These are phyloP conservation scores for Drosophila maculinotata DNA, from an alignment of 2,888 invertebrate genomes.

Conservation along the genomic window DNA sequence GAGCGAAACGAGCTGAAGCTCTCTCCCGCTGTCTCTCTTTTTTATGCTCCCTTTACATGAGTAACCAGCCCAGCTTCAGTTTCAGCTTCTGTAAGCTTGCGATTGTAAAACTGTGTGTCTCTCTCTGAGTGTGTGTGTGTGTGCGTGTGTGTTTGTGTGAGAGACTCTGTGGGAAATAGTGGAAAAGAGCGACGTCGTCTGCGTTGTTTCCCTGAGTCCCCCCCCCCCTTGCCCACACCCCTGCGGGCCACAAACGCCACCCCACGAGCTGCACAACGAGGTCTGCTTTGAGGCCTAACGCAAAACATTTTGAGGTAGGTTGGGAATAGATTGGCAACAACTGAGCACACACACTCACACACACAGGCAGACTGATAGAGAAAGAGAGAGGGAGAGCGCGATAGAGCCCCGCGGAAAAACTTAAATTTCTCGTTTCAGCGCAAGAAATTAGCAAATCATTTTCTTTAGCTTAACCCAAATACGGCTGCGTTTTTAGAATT, in stretches of 20 bases:
- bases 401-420: constrained; percentile 66
- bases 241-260: neutral
- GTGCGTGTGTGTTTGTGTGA: constrained; percentile 27
- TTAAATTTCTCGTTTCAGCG: constrained; percentile 76
- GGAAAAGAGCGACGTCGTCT: constrained; percentile 64
- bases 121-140: constrained; percentile 23
- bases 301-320: constrained; percentile 84
- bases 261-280: constrained; percentile 58
- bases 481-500: constrained; percentile 68
- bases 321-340: constrained; percentile 82
- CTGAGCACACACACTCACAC: constrained; percentile 63
- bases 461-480: constrained; percentile 78
- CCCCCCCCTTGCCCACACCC: neutral
- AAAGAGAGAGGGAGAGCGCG: constrained; percentile 3
- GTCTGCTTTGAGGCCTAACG: constrained; percentile 81
- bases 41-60: constrained; percentile 56
- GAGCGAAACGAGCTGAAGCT: constrained; percentile 52
- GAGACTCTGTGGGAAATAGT: constrained; percentile 71
- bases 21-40: constrained; percentile 15
- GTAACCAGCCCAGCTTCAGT: constrained; percentile 70
- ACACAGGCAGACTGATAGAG: constrained; percentile 10
- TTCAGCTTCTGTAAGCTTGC: constrained; percentile 57
- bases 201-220: constrained; percentile 8
- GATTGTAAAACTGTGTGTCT: constrained; percentile 33
- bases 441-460: constrained; percentile 79